Evolutionary conservation across 2,888 invertebrate species (phyloP).

Genomic region (Ellobium chinense): DNA sequence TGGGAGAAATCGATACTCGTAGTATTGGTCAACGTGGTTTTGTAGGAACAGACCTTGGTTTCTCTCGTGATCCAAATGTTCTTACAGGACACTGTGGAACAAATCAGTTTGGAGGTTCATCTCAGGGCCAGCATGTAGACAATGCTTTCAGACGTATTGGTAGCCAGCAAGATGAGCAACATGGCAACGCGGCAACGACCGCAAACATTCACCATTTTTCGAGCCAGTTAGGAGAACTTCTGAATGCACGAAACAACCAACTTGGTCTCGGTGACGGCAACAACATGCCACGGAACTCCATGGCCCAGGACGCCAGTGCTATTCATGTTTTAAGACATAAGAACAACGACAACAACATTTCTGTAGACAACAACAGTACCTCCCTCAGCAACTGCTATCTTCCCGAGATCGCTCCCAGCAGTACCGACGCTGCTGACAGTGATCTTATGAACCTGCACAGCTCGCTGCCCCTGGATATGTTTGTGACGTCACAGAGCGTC

Average conservation of each 20-base stretch:
- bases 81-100: neutral
- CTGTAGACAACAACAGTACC: neutral
- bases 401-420: neutral
- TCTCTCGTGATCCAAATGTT: neutral
- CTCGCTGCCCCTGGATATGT: slow-evolving; percentile 17
- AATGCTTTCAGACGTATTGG: neutral
- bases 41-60: too few species aligned
- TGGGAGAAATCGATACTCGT: neutral
- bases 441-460: slow-evolving; percentile 11
- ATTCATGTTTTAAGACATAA: neutral
- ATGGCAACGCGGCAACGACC: neutral
- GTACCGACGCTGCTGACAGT: neutral
- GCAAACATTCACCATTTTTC: slow-evolving; percentile 2
- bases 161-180: neutral
- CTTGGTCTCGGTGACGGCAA: neutral
- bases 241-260: neutral
- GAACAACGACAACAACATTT: neutral
- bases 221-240: slow-evolving; percentile 9
- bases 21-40: neutral
- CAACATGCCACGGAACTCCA: neutral
- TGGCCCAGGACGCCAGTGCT: neutral
- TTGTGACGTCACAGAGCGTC: neutral
- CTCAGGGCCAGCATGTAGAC: neutral
- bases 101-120: neutral
- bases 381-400: slow-evolving; percentile 1